Conservation (phyloP, 2,113 vertebrate species). For the Panurus biarmicus region DNA sequence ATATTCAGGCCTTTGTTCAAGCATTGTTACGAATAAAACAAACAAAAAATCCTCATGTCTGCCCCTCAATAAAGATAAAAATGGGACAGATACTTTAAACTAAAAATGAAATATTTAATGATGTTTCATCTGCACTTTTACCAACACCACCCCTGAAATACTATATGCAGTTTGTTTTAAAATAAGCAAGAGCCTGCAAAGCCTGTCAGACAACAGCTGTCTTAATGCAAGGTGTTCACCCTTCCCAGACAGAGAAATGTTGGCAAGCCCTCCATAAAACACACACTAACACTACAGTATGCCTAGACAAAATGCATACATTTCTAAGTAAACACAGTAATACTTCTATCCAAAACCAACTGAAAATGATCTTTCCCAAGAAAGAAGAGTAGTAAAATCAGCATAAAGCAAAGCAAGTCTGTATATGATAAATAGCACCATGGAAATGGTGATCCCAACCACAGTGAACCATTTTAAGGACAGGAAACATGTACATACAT, state of each 20-base stretch:
- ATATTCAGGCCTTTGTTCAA: neutral
- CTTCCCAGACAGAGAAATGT: neutral
- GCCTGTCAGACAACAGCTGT: neutral
- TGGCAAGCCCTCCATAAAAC: neutral
- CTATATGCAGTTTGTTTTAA: neutral
- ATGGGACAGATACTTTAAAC: neutral
- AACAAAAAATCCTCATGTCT: neutral
- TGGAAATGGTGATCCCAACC: conserved; percentile 16
- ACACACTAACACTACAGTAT: neutral
- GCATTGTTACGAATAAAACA: neutral
- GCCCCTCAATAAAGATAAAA: neutral
- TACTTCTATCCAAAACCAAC: neutral
- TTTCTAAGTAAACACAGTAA: neutral
- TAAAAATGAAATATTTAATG: neutral
- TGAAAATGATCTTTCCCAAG: neutral
- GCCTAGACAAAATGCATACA: neutral
- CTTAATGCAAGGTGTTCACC: neutral
- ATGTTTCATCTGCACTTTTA: neutral
- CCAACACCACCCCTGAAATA: neutral
- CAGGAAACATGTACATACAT: conserved; percentile 8
- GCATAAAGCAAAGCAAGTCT: conserved; percentile 14
- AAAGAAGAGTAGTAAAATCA: neutral
- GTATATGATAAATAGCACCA: conserved; percentile 6
- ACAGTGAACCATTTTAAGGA: neutral
- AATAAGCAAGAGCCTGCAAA: neutral